Base-by-base conservation (phyloP, 2,888 invertebrate species). In the Hirtodrosophila duncani region DNA sequence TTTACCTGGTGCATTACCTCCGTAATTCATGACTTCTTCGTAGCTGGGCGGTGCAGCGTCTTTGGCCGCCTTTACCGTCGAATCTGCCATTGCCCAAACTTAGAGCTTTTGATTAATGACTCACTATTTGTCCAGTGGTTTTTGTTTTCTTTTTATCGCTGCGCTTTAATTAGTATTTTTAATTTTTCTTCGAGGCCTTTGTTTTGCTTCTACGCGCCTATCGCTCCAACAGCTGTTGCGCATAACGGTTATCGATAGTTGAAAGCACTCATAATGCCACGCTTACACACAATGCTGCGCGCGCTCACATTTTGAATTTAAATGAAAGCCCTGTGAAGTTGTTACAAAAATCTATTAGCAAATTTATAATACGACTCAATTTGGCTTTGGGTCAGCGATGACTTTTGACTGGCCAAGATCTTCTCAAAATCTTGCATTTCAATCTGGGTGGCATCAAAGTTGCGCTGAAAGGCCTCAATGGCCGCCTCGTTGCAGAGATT, bases 401-500 rank as follows among this genome's bases (percentile, higher is more conserved):
- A 88, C 52, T 84, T 84, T 3, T 84, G 77, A 10, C 68, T 67
- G 30, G 51, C 45, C 3, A 89, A 59, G n/a, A 87, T 88, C 31
- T 65, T 55, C 3, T 79, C 44, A 65, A 89, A 89, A 75, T 89
- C 86, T 8, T 74, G 59, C 37, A 77, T 63, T 26, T 65, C 68
- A 4, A 89, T 84, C 24, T 65, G 36, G 2, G 67, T 49, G 1
- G 75, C 82, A 33, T 85, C 60, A 56, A 87, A 87, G 63, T 89
- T 85, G 27, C 88, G 88, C 29, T 88, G 87, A 59, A 92, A 85
- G 1, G 92, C 90, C 61, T 85, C 75, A 50, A 92, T 77, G 14
- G 89, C 92, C 1, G 92, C 91, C 86, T 91, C 91, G 69, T 88
- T 88, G 67, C 90, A 90, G 3, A 91, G 81, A 83, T 89, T 89